Percentiles rank a stretch among this genome's conserved stretches.
Conservation (phyloP, 2,888 invertebrate genomes). For the Netelia melanura region DNA sequence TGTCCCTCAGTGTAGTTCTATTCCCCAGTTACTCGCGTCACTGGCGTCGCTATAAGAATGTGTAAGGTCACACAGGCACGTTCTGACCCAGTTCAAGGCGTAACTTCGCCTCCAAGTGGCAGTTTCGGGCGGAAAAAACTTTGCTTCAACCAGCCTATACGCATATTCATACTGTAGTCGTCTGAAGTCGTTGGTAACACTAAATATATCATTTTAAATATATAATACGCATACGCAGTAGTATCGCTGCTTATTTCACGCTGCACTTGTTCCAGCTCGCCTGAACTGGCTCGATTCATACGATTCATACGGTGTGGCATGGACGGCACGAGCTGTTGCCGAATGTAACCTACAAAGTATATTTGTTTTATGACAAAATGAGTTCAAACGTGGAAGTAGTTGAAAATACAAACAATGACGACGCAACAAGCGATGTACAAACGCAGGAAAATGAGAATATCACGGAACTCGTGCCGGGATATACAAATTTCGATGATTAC, state of each 20-base stretch:
- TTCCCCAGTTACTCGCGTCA: too few species aligned
- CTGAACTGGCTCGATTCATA: not conserved
- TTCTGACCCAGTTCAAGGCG: too few species aligned
- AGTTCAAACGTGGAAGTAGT: slow-evolving; percentile 34
- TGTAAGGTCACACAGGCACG: too few species aligned
- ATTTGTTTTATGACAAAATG: slow-evolving; percentile 48
- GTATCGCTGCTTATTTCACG: slow-evolving; percentile 12
- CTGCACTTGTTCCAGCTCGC: not conserved
- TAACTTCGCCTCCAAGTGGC: too few species aligned
- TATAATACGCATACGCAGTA: slow-evolving; percentile 16
- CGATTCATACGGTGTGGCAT: not conserved
- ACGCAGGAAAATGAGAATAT: slow-evolving; percentile 53
- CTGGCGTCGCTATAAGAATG: too few species aligned
- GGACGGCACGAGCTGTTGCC: not conserved
- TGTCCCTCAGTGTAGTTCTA: too few species aligned
- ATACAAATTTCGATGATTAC: slow-evolving; percentile 80
- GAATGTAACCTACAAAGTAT: slow-evolving; percentile 53
- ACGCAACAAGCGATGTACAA: slow-evolving; percentile 8
- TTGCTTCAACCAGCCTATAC: too few species aligned
- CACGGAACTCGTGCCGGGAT: slow-evolving; percentile 80
- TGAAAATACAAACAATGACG: slow-evolving; percentile 41
- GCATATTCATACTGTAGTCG: too few species aligned
- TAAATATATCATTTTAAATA: not conserved
- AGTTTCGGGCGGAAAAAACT: too few species aligned
- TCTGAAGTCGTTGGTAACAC: too few species aligned